Evolutionary conservation across 2,888 invertebrate genomes (phyloP).

Genomic region (Xestoiulus laeticollis): DNA sequence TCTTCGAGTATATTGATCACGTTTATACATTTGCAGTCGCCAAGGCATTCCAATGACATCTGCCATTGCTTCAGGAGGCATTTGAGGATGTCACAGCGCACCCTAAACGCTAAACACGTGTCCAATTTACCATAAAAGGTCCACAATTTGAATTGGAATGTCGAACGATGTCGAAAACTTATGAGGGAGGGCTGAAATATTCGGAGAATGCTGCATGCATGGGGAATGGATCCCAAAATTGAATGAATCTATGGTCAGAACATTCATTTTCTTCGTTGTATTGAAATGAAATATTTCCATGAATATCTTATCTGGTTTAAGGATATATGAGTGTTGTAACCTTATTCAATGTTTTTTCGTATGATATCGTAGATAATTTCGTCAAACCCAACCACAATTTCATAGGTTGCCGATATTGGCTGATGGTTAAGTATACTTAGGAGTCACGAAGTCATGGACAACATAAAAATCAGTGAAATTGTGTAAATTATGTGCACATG

Average conservation of each 20-base stretch:
- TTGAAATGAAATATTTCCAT: background rate
- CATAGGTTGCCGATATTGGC: no score
- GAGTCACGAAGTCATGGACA: no score
- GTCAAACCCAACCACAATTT: no score
- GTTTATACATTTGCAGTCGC: background rate
- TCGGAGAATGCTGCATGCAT: background rate
- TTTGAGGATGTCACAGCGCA: background rate
- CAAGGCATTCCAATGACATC: background rate
- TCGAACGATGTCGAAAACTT: background rate
- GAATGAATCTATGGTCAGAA: background rate
- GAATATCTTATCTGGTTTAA: no score
- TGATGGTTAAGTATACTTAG: no score
- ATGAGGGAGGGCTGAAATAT: background rate
- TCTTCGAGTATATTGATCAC: background rate
- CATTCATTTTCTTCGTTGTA: background rate
- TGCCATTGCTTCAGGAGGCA: background rate
- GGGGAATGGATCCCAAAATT: background rate
- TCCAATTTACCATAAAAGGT: constrained; percentile 27
- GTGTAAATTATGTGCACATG: no score
- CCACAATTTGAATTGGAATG: constrained; percentile 37
- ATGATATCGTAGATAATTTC: background rate
- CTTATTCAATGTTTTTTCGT: background rate
- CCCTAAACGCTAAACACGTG: constrained; percentile 37
- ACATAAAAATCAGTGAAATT: no score
- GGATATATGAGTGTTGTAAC: no score